Base-by-base conservation (phyloP, 2,113 vertebrate species). In the Phylloscopus trochilus region DNA sequence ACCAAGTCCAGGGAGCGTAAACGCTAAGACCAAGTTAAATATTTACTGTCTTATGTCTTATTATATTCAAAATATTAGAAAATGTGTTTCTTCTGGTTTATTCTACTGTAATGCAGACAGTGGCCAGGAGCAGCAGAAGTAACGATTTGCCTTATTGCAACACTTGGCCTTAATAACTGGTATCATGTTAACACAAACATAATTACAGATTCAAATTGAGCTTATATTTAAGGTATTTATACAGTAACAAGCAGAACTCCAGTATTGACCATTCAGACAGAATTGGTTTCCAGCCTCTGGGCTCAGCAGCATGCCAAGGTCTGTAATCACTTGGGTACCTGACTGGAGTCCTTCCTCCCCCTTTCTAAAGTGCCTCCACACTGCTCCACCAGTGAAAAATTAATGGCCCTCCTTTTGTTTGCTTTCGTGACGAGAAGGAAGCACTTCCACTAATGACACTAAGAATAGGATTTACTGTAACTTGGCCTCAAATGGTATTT, bases 381-480 rank as follows among this genome's bases (percentile, higher is more conserved):
- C 53, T 89, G 66, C 47, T 93, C 67, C 79, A 83, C 1, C 16
- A 89, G 80, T 89, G 75, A 95, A 96, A 96, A 96, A 95, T 91
- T 96, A 95, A 97, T 95, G 92, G 33, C 4, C 39, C 31, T 91
- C 47, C 72, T 68, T 92, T 84, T 1, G 3, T 93, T 93, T 89
- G 53, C 51, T 89, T 95, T 90, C 80, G 77, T 75, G 80, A 94
- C 1, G 22, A 95, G 78, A 95, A 94, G 52, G 91, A 96, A 96
- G 80, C 79, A 56, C 49, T 96, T 94, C 63, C 78, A 96, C 95
- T 97, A 97, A 94, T 62, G 68, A 91, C 66, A 56, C 89, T 70
- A 96, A 96, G 94, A 97, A 96, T 74, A 96, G 75, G 56, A 90
- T 94, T 96, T 97, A 95, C 90, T 87, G 95, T 88, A 96, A 97